Conservation (phyloP, 2,113 vertebrate species). For the Pollimyrus isidori region DNA sequence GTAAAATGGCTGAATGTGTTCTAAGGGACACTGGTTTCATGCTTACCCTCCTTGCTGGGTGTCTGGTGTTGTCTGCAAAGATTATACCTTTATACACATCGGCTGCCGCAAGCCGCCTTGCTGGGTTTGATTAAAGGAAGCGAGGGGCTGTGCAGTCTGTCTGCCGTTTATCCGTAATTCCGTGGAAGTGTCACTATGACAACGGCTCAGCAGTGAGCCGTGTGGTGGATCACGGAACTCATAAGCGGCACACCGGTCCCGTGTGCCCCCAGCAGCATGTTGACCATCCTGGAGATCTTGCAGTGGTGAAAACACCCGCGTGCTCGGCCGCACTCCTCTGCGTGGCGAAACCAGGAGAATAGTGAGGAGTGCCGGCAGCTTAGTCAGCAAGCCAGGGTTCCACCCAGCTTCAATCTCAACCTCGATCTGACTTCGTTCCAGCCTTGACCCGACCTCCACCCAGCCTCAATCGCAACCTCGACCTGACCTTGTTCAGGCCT, state of each 20-base stretch:
- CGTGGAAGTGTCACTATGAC: slow-evolving; percentile 30
- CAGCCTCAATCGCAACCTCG: not conserved
- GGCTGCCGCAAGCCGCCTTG: not conserved
- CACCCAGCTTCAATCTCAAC: not conserved
- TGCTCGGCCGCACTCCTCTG: not conserved
- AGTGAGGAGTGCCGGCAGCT: not conserved
- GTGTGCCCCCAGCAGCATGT: not conserved
- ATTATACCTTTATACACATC: slow-evolving; percentile 10
- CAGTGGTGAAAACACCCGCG: no score
- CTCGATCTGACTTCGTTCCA: not conserved
- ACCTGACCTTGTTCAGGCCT: not conserved
- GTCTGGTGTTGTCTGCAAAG: not conserved
- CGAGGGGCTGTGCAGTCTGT: slow-evolving; percentile 4
- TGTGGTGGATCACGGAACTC: not conserved
- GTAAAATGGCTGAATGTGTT: not conserved
- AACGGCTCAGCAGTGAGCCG: slow-evolving; percentile 17
- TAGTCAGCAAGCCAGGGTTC: not conserved
- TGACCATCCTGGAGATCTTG: not conserved
- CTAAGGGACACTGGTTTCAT: not conserved
- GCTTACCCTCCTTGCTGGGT: not conserved
- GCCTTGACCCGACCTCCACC: no score
- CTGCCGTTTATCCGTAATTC: not conserved
- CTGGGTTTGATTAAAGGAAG: slow-evolving; percentile 24
- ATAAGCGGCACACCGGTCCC: not conserved
- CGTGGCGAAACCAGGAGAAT: not conserved